Percentiles rank a stretch among this genome's conserved stretches.
Conservation (phyloP, 2,113 vertebrate species). For the Solea senegalensis region DNA sequence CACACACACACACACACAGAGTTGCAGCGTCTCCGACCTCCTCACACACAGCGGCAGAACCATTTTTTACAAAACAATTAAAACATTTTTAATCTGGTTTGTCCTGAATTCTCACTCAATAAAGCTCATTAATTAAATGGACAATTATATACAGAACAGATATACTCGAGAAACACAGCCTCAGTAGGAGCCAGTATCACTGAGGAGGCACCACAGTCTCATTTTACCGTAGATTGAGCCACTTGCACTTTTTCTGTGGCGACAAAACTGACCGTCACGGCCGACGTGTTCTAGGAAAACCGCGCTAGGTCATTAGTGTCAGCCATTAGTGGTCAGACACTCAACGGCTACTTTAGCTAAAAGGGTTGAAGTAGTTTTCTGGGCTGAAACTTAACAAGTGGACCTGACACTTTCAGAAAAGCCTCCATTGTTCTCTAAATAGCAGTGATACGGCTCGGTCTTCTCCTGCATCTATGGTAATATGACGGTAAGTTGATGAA, state of each 20-base stretch:
- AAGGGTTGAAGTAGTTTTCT: slow-evolving; percentile 3
- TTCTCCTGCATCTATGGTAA: no score
- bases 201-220: no score
- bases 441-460: no score
- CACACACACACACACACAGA: not conserved
- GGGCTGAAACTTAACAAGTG: not conserved
- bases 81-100: no score
- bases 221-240: not conserved
- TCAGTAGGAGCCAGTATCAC: no score
- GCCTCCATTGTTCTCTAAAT: not conserved
- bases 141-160: not conserved
- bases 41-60: not conserved
- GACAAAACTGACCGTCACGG: no score
- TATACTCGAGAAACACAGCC: not conserved
- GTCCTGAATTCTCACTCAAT: no score
- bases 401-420: not conserved
- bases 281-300: no score
- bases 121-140: no score
- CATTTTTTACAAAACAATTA: no score
- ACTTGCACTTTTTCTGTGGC: not conserved
- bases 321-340: not conserved
- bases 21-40: no score
- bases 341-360: slow-evolving; percentile 1
- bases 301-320: not conserved
- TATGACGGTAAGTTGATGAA: no score